Conservation (phyloP, 2,797 vertebrate genomes). For the Anisognathus igniventris region DNA sequence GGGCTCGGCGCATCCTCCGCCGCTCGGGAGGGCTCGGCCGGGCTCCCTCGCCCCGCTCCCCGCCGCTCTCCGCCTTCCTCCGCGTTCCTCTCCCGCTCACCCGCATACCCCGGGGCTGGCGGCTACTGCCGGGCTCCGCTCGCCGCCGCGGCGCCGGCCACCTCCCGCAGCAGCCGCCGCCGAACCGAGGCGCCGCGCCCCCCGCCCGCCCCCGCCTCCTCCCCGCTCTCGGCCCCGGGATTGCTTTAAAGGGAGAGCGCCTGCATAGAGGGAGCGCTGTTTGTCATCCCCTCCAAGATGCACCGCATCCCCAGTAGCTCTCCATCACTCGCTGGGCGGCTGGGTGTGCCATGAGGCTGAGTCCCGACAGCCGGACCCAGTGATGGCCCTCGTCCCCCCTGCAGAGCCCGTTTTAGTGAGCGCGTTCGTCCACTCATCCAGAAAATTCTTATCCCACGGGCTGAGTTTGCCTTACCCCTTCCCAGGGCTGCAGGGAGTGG, state of each 20-base stretch:
- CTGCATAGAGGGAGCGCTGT: background rate
- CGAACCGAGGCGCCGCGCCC: background rate
- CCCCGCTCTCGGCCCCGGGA: background rate
- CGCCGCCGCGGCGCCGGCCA: background rate
- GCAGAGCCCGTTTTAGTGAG: background rate
- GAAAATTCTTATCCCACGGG: background rate
- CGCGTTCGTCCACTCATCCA: background rate
- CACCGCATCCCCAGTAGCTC: background rate
- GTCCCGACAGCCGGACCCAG: background rate
- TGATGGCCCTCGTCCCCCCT: background rate
- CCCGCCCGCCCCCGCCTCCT: background rate
- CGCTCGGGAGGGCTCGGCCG: background rate
- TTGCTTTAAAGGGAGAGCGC: slow-evolving; percentile 39
- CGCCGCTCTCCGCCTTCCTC: background rate
- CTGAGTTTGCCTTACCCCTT: background rate
- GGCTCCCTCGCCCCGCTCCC: slow-evolving; percentile 19
- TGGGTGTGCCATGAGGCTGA: background rate
- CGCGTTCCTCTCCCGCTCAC: background rate
- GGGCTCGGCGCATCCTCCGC: slow-evolving; percentile 44
- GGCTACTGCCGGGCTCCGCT: background rate
- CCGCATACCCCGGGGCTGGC: background rate
- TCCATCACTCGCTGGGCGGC: background rate
- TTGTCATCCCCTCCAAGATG: background rate
- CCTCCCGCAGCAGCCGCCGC: background rate
- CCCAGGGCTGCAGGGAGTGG: background rate